Base-by-base conservation (phyloP, 37 sponge, comb jelly and placozoan genomes). In the Beroe ovata region DNA sequence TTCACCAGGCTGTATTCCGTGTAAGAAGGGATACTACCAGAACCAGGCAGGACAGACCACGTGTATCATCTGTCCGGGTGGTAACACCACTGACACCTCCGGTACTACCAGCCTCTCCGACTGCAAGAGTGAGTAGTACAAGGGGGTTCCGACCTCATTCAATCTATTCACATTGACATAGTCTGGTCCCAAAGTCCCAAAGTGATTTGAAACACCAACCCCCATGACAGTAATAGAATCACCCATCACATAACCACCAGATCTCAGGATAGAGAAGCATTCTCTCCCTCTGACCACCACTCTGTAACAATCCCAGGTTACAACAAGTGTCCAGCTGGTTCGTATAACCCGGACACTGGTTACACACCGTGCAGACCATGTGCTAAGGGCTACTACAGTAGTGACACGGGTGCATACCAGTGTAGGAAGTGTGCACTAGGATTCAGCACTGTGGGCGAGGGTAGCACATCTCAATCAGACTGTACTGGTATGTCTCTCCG, bases 401-500 rank as follows among this genome's bases (percentile, higher is more conserved):
- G 54, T 38, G 84, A 39, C 28, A 33, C 84, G 39, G 84, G 84
- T n/a, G 84, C 84, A 23, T 36, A 33, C 35, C 38, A 33, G 1
- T 77, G 84, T 40, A 33, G 18, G 26, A 77, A 42, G 28, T 77
- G 84, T 41, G 20, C 39, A 0, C 14, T 30, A 25, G 84, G 84
- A 35, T 42, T 25, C 42, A 77, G 23, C 23, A 77, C 84, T 23
- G 38, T 8, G 28, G 41, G 4, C 14, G 33, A 8, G 28, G 84
- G 84, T 0, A 42, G 54, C 54, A 77, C 41, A 8, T 42, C 54
- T n/a, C 4, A 0, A 2, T 1, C 18, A 2, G 84, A 39, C 42
- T 77, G 84, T 26, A 77, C 84, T 42, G 84, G 84, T 77, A 40
- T 42, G 28, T 28, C 19, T 62, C n/a, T n/a, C n/a, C n/a, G n/a